Evolutionary conservation across 2,797 vertebrate genomes (phyloP), one percentile per base, ranked within the genome.

Genomic region (Pipistrellus nathusii): DNA sequence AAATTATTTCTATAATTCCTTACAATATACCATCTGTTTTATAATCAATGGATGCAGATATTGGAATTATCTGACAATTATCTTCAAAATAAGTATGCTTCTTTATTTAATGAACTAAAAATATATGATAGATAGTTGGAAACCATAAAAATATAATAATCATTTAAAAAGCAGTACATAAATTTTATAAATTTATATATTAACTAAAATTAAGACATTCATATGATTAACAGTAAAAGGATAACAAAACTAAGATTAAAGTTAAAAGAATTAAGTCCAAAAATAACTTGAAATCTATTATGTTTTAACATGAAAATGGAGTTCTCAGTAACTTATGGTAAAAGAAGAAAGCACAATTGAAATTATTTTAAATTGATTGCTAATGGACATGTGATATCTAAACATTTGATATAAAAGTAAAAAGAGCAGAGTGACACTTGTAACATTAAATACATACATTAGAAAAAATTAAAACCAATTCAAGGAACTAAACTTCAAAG

Each of bases 381-480:
- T 38, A 90, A 38, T 72, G 9, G 23, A 72, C 41, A 72, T 57
- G 20, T 21, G 30, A 68, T 13, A 82, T 55, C 46, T 35, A 72
- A 73, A 94, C 6, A 73, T 10, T 32, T 32, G 4, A 1, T 44
- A 51, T 55, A 11, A 69, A 92, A 32, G 8, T 78, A 48, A 90
- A 35, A 27, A 90, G n/a, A 44, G 0, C 18, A 17, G 18, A 53
- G 10, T n/a, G 8, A n/a, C 32, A 77, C 0, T 23, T 66, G 9
- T 44, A 30, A 3, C 30, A 18, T 75, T 38, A 66, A 9, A 83
- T 69, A 12, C 3, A 20, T 78, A 55, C n/a, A 68, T n/a, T 8
- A 35, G n/a, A 77, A 95, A 68, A 62, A 69, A 23, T 51, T 27
- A 62, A 91, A 76, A 35, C 32, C 35, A 64, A 92, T 35, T 94